A percentile compares a stretch with the other conserved stretches of the same genome.
These are phyloP conservation scores for Drosophila eugracilis DNA, from an alignment of 1,140 invertebrate species.

Conservation along the genomic window DNA sequence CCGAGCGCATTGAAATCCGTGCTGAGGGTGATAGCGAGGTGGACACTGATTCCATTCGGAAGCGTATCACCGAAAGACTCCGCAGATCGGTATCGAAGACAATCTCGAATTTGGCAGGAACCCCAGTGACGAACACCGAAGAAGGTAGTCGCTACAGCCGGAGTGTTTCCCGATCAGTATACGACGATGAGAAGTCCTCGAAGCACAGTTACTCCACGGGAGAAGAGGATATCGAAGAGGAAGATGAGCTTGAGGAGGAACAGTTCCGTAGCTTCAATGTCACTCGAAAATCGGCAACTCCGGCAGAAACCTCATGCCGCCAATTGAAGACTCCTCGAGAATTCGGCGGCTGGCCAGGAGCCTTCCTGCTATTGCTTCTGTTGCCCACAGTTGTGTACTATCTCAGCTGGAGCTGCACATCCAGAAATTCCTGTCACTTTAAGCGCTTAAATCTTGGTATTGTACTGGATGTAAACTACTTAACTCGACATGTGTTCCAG, in stretches of 20 bases:
- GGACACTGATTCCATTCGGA: slow-evolving; percentile 65
- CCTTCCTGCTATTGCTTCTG: slow-evolving; percentile 60
- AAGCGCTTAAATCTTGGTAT: slow-evolving; percentile 57
- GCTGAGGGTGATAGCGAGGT: slow-evolving; percentile 52
- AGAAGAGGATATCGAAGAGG: slow-evolving; percentile 75
- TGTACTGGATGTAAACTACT: slow-evolving; percentile 59
- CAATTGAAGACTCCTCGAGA: slow-evolving; percentile 59
- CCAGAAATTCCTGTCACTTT: slow-evolving; percentile 78
- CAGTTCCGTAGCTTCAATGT: slow-evolving; percentile 71
- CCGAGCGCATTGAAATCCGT: slow-evolving; percentile 67
- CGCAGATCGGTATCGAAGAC: slow-evolving; percentile 75
- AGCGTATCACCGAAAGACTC: slow-evolving; percentile 68
- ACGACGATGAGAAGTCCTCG: slow-evolving; percentile 75
- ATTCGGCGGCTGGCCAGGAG: slow-evolving; percentile 82
- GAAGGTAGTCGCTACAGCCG: slow-evolving; percentile 78
- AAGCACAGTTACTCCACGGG: slow-evolving; percentile 85
- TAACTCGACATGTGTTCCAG: slow-evolving; percentile 76
- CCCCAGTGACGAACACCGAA: slow-evolving; percentile 59
- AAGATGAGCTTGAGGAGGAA: slow-evolving; percentile 58
- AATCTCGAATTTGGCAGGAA: slow-evolving; percentile 51
- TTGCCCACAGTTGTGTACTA: slow-evolving; percentile 64
- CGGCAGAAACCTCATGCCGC: slow-evolving; percentile 38
- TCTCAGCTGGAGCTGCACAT: slow-evolving; percentile 81
- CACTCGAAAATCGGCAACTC: slow-evolving; percentile 34
- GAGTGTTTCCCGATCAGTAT: slow-evolving; percentile 74